Percentiles rank a stretch among this genome's conserved stretches.
Evolutionary conservation across 1,140 invertebrate species (phyloP).

Genomic region (Penaeus vannamei): DNA sequence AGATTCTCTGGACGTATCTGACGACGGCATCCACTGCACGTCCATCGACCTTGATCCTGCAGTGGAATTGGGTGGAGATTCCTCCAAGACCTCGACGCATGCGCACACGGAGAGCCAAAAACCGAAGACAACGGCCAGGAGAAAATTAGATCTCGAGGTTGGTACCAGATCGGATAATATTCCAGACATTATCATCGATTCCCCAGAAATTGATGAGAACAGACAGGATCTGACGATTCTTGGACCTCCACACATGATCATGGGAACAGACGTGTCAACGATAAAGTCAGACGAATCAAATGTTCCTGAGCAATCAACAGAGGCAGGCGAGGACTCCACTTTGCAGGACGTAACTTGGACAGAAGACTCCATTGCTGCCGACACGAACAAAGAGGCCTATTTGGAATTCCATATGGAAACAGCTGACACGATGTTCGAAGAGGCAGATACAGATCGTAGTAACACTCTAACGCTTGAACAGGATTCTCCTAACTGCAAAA

Average conservation of each 20-base stretch:
- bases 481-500: not conserved
- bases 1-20: conserved; percentile 47
- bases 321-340: not conserved
- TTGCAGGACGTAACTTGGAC: conserved; percentile 9
- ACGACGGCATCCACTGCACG: conserved; percentile 40
- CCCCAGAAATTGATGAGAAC: conserved; percentile 14
- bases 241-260: too few relatives aligned
- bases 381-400: not conserved
- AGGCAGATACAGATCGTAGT: not conserved
- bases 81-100: not conserved
- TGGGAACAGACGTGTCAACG: too few relatives aligned
- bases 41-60: conserved; percentile 31
- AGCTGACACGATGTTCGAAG: not conserved
- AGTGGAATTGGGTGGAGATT: not conserved
- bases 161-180: not conserved
- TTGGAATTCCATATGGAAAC: not conserved
- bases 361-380: not conserved
- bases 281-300: not conserved
- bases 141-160: too few relatives aligned
- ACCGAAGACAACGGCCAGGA: too few relatives aligned
- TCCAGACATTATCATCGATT: conserved; percentile 26
- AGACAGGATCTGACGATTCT: too few relatives aligned
- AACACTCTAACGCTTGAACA: not conserved
- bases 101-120: too few relatives aligned
- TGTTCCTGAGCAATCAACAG: not conserved